These are phyloP conservation scores for Plebejus argus DNA, from an alignment of 2,888 invertebrate genomes.

Conservation along the genomic window DNA sequence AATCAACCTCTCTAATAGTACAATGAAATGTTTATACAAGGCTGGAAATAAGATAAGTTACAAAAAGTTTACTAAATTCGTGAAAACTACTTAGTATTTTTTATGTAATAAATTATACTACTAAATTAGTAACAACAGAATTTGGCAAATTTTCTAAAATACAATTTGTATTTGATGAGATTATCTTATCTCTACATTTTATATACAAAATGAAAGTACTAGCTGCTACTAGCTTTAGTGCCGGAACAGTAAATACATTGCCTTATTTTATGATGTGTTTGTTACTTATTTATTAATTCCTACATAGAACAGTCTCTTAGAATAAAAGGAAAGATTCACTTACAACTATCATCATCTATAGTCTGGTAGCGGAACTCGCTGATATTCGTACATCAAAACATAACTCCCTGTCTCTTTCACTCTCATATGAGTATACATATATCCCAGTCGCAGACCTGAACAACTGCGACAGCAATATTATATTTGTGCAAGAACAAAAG, in stretches of 20 bases:
- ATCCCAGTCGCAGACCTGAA: background rate
- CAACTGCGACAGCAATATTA: background rate
- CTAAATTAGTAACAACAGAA: background rate
- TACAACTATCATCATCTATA: background rate
- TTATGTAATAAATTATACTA: background rate
- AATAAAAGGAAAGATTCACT: background rate
- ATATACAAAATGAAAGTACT: background rate
- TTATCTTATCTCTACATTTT: background rate
- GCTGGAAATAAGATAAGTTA: background rate
- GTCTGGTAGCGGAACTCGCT: background rate
- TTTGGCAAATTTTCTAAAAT: background rate
- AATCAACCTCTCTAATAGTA: no score
- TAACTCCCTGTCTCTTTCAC: background rate
- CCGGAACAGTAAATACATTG: background rate
- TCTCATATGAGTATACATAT: background rate
- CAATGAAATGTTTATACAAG: background rate
- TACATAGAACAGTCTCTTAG: background rate
- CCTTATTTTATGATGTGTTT: background rate
- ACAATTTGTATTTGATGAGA: background rate
- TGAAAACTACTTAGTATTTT: background rate
- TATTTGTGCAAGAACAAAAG: background rate
- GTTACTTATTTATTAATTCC: background rate
- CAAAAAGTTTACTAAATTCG: background rate
- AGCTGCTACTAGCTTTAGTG: no score
- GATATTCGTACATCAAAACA: background rate